phyloP scores from a whole-genome alignment of 2,113 vertebrate species.

The Tetraodon nigroviridis region DNA sequence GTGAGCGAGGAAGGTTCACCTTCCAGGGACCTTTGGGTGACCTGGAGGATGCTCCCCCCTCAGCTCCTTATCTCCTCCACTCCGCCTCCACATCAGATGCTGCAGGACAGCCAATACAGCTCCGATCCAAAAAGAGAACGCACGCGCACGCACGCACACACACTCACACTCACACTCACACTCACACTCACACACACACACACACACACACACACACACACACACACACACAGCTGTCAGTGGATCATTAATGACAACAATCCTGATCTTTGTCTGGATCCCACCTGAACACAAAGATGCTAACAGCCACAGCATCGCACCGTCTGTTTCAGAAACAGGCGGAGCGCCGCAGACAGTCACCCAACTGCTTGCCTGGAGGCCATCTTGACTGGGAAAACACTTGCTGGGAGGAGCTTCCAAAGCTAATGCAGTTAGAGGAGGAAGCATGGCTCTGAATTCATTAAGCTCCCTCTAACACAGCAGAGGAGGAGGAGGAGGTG shows the following conservation, averaged over 20 bases:
- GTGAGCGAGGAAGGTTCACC: conserved; percentile 50
- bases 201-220: conserved; percentile 12
- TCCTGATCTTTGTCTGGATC: too few species aligned
- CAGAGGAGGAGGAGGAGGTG: conserved; percentile 14
- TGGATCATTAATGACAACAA: too few species aligned
- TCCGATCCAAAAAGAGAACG: too few species aligned
- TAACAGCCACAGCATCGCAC: too few species aligned
- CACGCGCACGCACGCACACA: conserved; percentile 26
- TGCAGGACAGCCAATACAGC: conserved; percentile 6
- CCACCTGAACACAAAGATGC: neutral
- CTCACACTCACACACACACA: conserved; percentile 10
- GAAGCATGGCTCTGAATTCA: conserved; percentile 64
- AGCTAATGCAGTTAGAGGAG: conserved; percentile 68
- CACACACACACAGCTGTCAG: conserved; percentile 7
- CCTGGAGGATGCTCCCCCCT: conserved; percentile 13
- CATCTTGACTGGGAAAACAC: conserved; percentile 56
- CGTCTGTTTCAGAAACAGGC: conserved; percentile 2
- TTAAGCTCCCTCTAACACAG: conserved; percentile 74
- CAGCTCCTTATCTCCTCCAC: conserved; percentile 6
- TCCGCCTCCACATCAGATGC: conserved; percentile 3
- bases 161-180: conserved; percentile 6
- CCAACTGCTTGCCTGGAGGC: conserved; percentile 33
- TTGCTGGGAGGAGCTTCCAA: conserved; percentile 62
- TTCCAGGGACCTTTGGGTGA: conserved; percentile 67
- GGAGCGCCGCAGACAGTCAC: conserved; percentile 13